Conservation (phyloP, 2,888 invertebrate genomes). For the Drosophila sordidula region DNA sequence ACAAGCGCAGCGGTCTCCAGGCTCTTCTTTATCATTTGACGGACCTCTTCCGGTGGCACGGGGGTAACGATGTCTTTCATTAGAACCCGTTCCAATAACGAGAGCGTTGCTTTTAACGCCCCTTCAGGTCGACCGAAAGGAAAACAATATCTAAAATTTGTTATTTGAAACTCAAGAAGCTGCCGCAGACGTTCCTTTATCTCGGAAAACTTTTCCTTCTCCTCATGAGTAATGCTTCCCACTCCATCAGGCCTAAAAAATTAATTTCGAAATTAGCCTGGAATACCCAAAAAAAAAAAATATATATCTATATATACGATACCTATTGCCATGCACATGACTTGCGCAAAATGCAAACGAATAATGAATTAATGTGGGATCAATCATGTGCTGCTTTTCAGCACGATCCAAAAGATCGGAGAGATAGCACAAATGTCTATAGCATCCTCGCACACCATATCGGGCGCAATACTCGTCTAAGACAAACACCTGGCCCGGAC, state of each 20-base stretch:
- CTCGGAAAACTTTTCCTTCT: constrained; percentile 98
- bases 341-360: constrained; percentile 99
- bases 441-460: constrained; percentile 98
- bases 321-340: constrained; percentile 99
- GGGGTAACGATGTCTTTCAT: constrained; percentile 99
- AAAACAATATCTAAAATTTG: constrained; percentile 99
- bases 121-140: constrained; percentile 99
- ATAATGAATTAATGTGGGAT: constrained; percentile 99
- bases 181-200: constrained; percentile 97
- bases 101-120: constrained; percentile 97
- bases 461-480: constrained; percentile 98
- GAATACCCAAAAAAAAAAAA: no score
- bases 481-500: constrained; percentile 99
- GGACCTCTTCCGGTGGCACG: constrained; percentile 97
- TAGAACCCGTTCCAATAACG: constrained; percentile 96
- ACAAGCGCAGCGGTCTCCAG: constrained; percentile 98
- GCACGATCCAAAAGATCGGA: constrained; percentile 97
- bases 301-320: constrained; percentile 54
- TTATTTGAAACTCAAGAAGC: constrained; percentile 98
- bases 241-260: constrained; percentile 96
- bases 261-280: not conserved
- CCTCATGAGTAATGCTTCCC: constrained; percentile 98
- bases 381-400: constrained; percentile 97
- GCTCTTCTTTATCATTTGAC: constrained; percentile 97
- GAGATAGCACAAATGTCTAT: constrained; percentile 97